Base-by-base conservation (phyloP, 1,140 invertebrate species). In the Zophobas atratus region DNA sequence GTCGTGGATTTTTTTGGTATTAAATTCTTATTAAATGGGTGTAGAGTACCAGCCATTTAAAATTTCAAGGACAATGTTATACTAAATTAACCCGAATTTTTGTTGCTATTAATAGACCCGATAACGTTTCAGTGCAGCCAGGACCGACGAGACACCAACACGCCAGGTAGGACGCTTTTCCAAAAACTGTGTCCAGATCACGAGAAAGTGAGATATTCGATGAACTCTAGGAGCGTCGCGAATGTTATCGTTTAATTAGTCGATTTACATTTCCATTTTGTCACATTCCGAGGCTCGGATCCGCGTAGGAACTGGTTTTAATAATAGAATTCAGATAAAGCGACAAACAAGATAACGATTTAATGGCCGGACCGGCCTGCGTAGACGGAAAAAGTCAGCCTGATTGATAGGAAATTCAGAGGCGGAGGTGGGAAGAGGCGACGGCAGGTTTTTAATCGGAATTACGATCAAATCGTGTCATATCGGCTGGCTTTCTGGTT, bases 281-380 rank as follows among this genome's bases (percentile, higher is more conserved):
- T 51, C 49, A 51, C 49, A 67, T 67, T 67, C 60, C 60, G 41
- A 67, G 3, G 33, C 33, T 43, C 8, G 8, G 35, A 67, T 67
- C 60, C 60, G 60, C 60, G 6, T 67, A 67, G 60, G 60, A 67
- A 67, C 60, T 67, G 39, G 60, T 67, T 67, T 67, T 67, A 67
- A 67, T 67, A 67, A 67, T 67, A 67, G 60, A 67, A 67, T 67
- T 67, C 39, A 43, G 60, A 67, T 67, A 67, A 67, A 67, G 8
- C 60, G 60, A 67, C 60, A 67, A 67, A 67, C 60, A 67, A 67
- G 60, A 67, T 67, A 67, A 67, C 38, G 20, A 34, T 57, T 57
- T 57, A 57, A 57, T 57, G 49, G 2, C 2, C 49, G 49, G 49
- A 6, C 49, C 49, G 20, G 6, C 49, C 2, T 20, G 4, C 49